These are phyloP conservation scores for Setophaga coronata DNA, from an alignment of 2,113 vertebrate species.

Conservation along the genomic window DNA sequence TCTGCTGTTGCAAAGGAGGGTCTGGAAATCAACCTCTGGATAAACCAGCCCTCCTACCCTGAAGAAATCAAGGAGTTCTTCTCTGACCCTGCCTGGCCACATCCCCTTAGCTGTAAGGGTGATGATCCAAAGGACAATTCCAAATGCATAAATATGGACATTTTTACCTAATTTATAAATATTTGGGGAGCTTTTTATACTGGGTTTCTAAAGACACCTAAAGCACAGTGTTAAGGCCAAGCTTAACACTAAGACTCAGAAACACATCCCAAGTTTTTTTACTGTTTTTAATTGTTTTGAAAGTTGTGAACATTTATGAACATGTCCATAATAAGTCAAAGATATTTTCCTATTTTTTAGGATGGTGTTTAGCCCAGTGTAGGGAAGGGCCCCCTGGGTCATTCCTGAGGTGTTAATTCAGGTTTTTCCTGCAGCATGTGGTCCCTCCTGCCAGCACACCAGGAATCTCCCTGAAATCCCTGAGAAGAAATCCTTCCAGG, in stretches of 20 bases:
- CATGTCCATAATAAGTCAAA: background rate
- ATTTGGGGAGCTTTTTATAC: background rate
- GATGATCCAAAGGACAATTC: background rate
- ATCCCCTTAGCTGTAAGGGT: rapidly evolving
- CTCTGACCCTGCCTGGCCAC: background rate
- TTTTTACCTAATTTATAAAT: background rate
- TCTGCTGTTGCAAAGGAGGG: background rate
- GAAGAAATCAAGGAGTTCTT: background rate
- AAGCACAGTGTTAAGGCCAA: background rate
- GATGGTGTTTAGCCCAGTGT: background rate
- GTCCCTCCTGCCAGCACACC: background rate
- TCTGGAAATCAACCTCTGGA: background rate
- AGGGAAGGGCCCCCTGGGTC: background rate
- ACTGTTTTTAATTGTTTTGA: background rate
- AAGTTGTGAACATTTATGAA: background rate
- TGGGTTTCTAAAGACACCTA: background rate
- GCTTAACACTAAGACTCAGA: background rate
- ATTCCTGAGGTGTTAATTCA: background rate
- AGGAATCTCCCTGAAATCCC: background rate
- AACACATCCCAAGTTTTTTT: background rate
- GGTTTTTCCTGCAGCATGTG: background rate
- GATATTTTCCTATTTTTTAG: background rate
- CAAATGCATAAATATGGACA: background rate
- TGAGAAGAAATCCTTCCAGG: background rate
- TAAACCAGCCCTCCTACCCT: background rate